Evolutionary conservation across 2,113 vertebrate genomes (phyloP), one percentile per base, ranked within the genome.

Genomic region (Cyanoderma ruficeps): DNA sequence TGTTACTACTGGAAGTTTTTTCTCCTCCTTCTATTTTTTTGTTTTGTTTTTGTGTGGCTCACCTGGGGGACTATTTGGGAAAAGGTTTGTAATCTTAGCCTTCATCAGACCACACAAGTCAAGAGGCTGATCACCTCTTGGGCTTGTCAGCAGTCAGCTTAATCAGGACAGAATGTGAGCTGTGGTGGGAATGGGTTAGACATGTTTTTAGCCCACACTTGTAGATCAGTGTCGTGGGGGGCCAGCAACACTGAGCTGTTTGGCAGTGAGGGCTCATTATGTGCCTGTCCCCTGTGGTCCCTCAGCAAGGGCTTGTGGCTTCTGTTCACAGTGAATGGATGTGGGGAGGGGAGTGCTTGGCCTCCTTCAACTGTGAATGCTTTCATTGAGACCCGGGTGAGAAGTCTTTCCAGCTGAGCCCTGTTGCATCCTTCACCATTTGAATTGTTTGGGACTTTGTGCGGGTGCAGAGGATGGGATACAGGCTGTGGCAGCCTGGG

Each of bases 101-200:
- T 74, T 94, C 65, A 41, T 64, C 81, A 95, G 96, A 96, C 96
- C 96, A 97, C 95, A 95, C 84, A 96, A 89, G 94, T 97, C 89
- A 96, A 90, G 95, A 92, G 87, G 94, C 93, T 90, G 92, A 93
- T 94, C 81, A 75, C 75, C 76, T 85, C 77, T 87, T 87, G 89
- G 87, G 86, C 72, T 70, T 97, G 93, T 97, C 96, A 96, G 82
- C 77, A 94, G 46, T 91, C 85, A 78, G 72, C 76, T 94, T 93
- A 91, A 96, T 96, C 84, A 91, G 89, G 84, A 65, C 55, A 72
- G 56, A 82, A 72, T 1, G 35, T 93, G 87, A 97, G 27, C 83
- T 61, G 68, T 39, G 57, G 57, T 46, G 41, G 46, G 61, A 63
- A 77, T 50, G n/a, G 69, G 68, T 25, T 69, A 72, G 70, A 52